These are phyloP conservation scores for Drusus annulatus DNA, from an alignment of 1,140 invertebrate species.

Conservation along the genomic window DNA sequence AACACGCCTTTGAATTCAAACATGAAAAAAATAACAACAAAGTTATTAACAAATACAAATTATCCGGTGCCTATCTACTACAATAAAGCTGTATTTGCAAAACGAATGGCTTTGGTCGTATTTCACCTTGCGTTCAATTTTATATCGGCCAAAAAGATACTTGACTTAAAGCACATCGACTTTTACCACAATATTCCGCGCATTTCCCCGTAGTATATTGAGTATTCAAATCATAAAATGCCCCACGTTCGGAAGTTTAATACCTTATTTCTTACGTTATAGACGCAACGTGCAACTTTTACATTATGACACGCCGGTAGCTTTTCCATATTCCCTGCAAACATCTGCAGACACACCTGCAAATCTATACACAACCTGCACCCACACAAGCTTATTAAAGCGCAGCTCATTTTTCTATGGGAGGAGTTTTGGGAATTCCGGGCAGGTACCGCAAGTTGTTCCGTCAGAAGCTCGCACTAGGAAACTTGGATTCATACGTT, in stretches of 20 bases:
- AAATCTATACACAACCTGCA: too few species aligned
- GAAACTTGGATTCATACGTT: not conserved
- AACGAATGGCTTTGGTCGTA: too few species aligned
- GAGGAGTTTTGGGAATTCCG: not conserved
- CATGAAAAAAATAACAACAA: too few species aligned
- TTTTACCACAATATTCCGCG: too few species aligned
- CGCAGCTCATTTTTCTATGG: constrained; percentile 17
- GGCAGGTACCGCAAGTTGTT: constrained; percentile 21
- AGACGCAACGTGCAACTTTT: constrained; percentile 28
- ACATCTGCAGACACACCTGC: not conserved
- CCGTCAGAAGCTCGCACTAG: not conserved
- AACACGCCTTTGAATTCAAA: too few species aligned
- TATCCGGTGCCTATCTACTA: too few species aligned
- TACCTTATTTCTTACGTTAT: constrained; percentile 17
- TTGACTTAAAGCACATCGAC: too few species aligned
- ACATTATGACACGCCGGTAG: not conserved
- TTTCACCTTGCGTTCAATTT: too few species aligned
- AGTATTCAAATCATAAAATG: constrained; percentile 22
- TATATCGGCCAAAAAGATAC: too few species aligned
- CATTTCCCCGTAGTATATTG: not conserved
- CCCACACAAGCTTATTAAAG: not conserved
- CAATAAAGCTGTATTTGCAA: too few species aligned
- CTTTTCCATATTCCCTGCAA: not conserved
- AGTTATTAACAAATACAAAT: too few species aligned
- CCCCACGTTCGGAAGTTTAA: constrained; percentile 10